Evolutionary conservation across 2,888 invertebrate genomes (phyloP).

Genomic region (Papilio demoleus): DNA sequence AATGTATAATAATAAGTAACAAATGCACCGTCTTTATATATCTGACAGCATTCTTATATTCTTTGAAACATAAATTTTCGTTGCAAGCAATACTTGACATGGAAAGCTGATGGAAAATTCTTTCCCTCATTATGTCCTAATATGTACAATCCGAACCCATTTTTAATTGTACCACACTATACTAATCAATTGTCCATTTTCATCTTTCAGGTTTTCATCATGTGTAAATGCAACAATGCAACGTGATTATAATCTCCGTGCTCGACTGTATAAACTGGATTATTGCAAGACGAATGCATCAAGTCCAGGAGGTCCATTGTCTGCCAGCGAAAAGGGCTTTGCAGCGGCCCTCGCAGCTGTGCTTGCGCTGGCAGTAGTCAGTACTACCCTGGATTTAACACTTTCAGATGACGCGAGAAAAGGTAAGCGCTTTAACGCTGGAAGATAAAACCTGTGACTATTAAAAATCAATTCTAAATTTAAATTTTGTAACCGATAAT

Average conservation of each 20-base stretch:
- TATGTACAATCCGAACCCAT: background rate
- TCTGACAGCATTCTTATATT: too few relatives aligned
- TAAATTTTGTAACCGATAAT: slow-evolving; percentile 9
- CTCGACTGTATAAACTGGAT: slow-evolving; percentile 62
- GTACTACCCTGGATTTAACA: slow-evolving; percentile 65
- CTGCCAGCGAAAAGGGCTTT: slow-evolving; percentile 58
- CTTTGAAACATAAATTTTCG: too few relatives aligned
- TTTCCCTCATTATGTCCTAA: background rate
- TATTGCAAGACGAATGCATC: slow-evolving; percentile 60
- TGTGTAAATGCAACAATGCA: slow-evolving; percentile 69
- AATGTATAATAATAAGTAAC: background rate
- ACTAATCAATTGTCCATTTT: too few relatives aligned
- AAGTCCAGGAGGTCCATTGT: slow-evolving; percentile 46
- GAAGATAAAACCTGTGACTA: too few relatives aligned
- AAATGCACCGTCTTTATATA: too few relatives aligned
- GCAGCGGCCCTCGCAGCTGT: slow-evolving; percentile 60
- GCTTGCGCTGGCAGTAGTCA: slow-evolving; percentile 61
- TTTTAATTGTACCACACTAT: background rate
- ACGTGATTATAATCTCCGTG: slow-evolving; percentile 63
- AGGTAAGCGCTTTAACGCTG: slow-evolving; percentile 56
- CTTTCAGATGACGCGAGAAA: slow-evolving; percentile 65
- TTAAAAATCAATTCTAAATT: too few relatives aligned
- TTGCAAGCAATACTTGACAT: background rate
- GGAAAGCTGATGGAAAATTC: background rate
- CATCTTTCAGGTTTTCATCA: slow-evolving; percentile 62